Percentiles rank a stretch among this genome's conserved stretches.
Evolutionary conservation across 2,888 invertebrate genomes (phyloP).

Genomic region (Cryptophagus acutangulus): DNA sequence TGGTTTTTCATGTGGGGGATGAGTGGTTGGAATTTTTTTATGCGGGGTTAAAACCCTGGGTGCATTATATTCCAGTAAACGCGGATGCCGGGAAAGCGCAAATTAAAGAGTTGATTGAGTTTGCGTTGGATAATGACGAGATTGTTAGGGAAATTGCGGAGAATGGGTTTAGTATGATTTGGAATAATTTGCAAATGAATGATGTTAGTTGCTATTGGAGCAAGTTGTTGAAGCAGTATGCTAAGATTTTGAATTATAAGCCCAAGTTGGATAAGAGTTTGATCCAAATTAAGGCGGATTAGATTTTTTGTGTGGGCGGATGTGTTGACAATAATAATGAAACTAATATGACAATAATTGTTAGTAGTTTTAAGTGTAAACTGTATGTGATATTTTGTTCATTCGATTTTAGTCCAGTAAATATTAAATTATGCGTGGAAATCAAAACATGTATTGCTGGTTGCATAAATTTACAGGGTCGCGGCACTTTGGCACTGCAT

Average conservation of each 20-base stretch:
- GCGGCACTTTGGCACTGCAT: too few species aligned
- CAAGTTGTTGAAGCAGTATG: conserved; percentile 67
- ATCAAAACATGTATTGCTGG: too few species aligned
- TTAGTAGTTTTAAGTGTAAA: not conserved
- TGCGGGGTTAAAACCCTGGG: conserved; percentile 84
- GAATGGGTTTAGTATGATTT: conserved; percentile 76
- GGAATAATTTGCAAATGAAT: conserved; percentile 74
- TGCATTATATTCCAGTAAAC: conserved; percentile 86
- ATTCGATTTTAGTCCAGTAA: conserved; percentile 7
- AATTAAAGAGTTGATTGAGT: conserved; percentile 67
- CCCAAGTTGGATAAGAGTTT: conserved; percentile 57
- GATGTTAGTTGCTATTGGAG: conserved; percentile 88
- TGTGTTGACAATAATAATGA: conserved; percentile 21
- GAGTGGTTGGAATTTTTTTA: conserved; percentile 97
- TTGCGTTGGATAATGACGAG: conserved; percentile 70
- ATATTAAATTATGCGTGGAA: too few species aligned
- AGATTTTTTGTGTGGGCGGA: not conserved
- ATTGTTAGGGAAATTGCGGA: conserved; percentile 73
- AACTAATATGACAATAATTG: conserved; percentile 11
- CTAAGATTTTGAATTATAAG: conserved; percentile 65
- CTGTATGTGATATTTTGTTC: conserved; percentile 16
- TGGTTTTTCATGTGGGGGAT: conserved; percentile 90
- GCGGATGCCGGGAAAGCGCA: conserved; percentile 61
- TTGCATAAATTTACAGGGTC: too few species aligned
- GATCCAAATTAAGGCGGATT: conserved; percentile 47